Base-by-base conservation (phyloP, 2,113 vertebrate species). In the Stegostoma tigrinum region DNA sequence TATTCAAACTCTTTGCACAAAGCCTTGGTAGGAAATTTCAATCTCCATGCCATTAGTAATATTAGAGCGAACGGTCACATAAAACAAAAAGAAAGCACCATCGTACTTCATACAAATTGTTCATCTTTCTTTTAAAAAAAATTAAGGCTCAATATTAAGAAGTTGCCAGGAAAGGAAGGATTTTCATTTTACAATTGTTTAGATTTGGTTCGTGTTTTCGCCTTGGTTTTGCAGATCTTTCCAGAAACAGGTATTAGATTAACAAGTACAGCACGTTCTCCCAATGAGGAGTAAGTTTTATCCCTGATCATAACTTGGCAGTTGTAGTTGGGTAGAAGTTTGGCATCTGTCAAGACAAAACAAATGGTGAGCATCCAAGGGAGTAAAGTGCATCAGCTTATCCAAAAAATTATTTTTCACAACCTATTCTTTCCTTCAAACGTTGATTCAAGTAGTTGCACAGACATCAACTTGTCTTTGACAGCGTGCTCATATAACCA, bases 271-370 rank as follows among this genome's bases (percentile, higher is more conserved):
- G 61, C 89, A 38, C 21, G 61, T 23, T 93, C 89, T 66, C 89
- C 89, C 23, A 61, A 93, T 10, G 89, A 93, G 17, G 89, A 93
- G n/a, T 23, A 93, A 6, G 89, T 93, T 66, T 93, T 93, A 66
- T 93, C 89, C 89, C 21, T 61, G 89, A 93, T 66, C 89, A 93
- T 66, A 38, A 93, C 17, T 42, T 15, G 89, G 38, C 89, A 93
- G 17, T 93, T 93, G 38, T 93, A 93, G 34, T 21, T 66, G 61
- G 89, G 61, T 66, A 93, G 89, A 66, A 67, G 27, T 67, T 67
- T 93, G 89, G 89, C 89, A 93, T 67, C 89, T 93, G 89, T 93
- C 34, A 67, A 64, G 66, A n/a, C 38, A 23, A 23, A 66, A 38
- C 17, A 93, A 66, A 34, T 38, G 5, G 23, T 66, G 42, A 67